Conservation (phyloP, 2,113 vertebrate species). For the Dicaeum eximium region DNA sequence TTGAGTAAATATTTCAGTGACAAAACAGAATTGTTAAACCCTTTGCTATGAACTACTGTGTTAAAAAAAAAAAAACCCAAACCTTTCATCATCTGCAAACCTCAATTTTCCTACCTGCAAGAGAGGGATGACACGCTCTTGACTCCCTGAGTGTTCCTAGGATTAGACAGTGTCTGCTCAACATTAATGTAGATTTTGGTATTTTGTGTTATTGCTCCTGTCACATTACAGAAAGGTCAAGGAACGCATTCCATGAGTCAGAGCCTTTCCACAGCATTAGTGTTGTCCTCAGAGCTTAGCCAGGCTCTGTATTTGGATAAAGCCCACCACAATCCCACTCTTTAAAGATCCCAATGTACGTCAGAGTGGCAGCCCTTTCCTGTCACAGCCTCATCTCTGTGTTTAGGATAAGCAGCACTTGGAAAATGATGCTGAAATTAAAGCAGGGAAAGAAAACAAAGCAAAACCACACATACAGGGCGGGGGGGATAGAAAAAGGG, state of each 20-base stretch:
- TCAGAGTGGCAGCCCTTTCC: slow-evolving; percentile 39
- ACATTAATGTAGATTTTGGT: neutral
- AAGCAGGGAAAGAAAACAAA: slow-evolving; percentile 13
- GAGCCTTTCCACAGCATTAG: neutral
- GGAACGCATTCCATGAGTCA: slow-evolving; percentile 21
- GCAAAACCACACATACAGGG: neutral
- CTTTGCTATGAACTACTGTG: neutral
- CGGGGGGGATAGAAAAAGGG: accelerated
- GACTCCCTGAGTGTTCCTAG: slow-evolving; percentile 6
- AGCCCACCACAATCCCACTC: neutral
- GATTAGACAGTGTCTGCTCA: neutral
- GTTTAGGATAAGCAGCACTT: neutral
- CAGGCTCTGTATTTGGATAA: slow-evolving; percentile 38
- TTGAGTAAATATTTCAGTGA: neutral
- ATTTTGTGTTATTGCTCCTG: neutral
- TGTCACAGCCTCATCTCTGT: slow-evolving; percentile 4
- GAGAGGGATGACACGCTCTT: neutral
- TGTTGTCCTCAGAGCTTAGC: neutral
- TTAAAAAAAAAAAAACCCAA: neutral
- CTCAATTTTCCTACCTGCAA: neutral
- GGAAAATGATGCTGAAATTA: slow-evolving; percentile 18
- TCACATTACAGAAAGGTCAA: slow-evolving; percentile 17
- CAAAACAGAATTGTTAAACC: neutral
- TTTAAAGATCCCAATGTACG: neutral
- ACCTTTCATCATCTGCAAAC: neutral